Base-by-base conservation (phyloP, 1,140 invertebrate genomes). In the Carcinoscorpius rotundicauda region DNA sequence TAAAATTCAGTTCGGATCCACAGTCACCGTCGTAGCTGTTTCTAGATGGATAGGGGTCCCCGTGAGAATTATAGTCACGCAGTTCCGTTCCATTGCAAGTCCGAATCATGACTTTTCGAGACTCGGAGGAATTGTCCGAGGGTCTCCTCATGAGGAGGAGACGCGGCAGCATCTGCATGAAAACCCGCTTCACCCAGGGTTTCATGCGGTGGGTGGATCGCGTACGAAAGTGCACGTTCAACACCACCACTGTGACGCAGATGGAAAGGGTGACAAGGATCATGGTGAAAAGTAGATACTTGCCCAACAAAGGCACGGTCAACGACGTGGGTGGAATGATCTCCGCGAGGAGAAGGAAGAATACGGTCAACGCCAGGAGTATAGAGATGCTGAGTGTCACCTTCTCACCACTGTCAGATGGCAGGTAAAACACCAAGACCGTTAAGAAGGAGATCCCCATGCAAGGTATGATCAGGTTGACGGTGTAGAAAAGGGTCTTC, bases 181-280 rank as follows among this genome's bases (percentile, higher is more conserved):
- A 97, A 69, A 94, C 80, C 70, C 85, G 81, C 67, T 87, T 83
- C 65, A 94, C 91, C 91, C 91, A 94, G 5, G 87, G 89, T 2
- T 89, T 82, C 86, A 96, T 89, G 71, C 86, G 86, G 79, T 98
- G 95, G 49, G 95, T 98, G 10, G 97, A 93, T 49, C 95, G 95
- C 52, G 93, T 97, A 74, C 97, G 87, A 81, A 97, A 98, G 81
- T 98, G 97, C 64, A 99, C 89, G 79, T 98, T 98, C 68, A 99
- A 83, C 71, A 98, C 93, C 69, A 92, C 89, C 73, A 99, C 97
- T 70, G 96, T 98, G 66, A 97, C 91, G 66, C 98, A 87, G 72
- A 98, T 96, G 63, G 94, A 98, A 60, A 97, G 81, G 52, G 95
- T 98, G 70, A 98, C 96, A 71, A 99, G 84, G 75, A 98, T 93